Percentiles rank a stretch among this genome's conserved stretches.
Conservation (phyloP, 2,888 invertebrate genomes). For the Limnephilus auricula region DNA sequence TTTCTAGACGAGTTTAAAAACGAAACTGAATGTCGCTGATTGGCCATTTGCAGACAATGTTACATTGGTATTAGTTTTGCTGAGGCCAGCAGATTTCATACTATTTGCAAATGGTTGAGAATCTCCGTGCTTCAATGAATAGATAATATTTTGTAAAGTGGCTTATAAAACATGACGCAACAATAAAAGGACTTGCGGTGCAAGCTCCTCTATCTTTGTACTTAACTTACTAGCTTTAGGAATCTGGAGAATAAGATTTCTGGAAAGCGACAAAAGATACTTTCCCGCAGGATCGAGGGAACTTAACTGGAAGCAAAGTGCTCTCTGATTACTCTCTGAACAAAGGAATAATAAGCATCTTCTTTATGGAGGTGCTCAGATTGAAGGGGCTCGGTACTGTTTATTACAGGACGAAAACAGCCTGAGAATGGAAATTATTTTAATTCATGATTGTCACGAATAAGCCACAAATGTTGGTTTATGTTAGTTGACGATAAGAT, state of each 20-base stretch:
- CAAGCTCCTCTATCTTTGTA: constrained; percentile 3
- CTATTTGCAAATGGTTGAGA: background rate
- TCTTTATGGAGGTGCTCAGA: background rate
- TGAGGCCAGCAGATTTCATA: no score
- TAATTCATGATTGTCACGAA: background rate
- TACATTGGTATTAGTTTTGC: no score
- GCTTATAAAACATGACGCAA: constrained; percentile 34
- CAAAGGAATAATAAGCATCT: background rate
- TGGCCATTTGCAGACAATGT: no score
- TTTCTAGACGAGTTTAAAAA: no score
- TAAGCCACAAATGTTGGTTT: background rate
- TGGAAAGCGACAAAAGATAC: constrained; percentile 19
- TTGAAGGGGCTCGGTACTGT: background rate
- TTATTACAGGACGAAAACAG: background rate
- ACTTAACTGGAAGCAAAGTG: constrained; percentile 20
- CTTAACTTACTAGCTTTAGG: background rate
- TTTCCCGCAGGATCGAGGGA: background rate
- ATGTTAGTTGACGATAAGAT: background rate
- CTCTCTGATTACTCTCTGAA: constrained; percentile 18
- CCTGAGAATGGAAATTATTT: background rate
- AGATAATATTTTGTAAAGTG: constrained; percentile 29
- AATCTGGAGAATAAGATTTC: constrained; percentile 9
- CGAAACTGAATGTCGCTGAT: no score
- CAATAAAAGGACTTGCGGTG: constrained; percentile 34
- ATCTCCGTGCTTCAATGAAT: constrained; percentile 4